Evolutionary conservation across 1,140 invertebrate species (phyloP).

Genomic region (Pemphigus obesinymphae): DNA sequence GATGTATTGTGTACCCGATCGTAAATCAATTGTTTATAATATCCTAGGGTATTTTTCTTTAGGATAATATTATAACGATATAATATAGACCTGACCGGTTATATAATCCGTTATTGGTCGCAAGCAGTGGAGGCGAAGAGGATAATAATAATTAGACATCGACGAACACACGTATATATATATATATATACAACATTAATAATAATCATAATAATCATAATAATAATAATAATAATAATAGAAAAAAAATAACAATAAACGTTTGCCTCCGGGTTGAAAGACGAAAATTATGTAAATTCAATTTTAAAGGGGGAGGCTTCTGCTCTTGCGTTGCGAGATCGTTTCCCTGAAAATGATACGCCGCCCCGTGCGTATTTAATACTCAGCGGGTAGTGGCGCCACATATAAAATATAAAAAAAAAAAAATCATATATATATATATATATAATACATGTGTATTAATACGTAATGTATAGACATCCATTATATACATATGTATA

Average conservation of each 20-base stretch:
- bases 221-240: too few relatives aligned
- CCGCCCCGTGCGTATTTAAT: neutral
- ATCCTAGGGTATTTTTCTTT: neutral
- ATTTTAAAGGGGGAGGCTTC: too few relatives aligned
- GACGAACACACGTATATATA: neutral
- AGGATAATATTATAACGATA: too few relatives aligned
- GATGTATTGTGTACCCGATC: neutral
- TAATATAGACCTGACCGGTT: constrained; percentile 1
- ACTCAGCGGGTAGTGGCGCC: constrained; percentile 30
- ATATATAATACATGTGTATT: too few relatives aligned
- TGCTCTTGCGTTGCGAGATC: neutral
- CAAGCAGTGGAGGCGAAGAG: neutral
- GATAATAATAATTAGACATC: neutral
- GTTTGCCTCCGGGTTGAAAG: neutral
- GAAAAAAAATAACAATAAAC: too few relatives aligned
- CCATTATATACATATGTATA: too few relatives aligned
- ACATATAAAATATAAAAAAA: neutral
- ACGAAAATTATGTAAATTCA: constrained; percentile 5
- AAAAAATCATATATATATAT: too few relatives aligned
- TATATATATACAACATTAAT: too few relatives aligned
- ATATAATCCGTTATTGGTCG: too few relatives aligned
- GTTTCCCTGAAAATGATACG: constrained; percentile 6
- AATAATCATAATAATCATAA: too few relatives aligned
- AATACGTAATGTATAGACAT: too few relatives aligned
- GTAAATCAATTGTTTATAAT: constrained; percentile 23